phyloP scores from a whole-genome alignment of 2,888 invertebrate species.

The Sarcophaga variegata region DNA sequence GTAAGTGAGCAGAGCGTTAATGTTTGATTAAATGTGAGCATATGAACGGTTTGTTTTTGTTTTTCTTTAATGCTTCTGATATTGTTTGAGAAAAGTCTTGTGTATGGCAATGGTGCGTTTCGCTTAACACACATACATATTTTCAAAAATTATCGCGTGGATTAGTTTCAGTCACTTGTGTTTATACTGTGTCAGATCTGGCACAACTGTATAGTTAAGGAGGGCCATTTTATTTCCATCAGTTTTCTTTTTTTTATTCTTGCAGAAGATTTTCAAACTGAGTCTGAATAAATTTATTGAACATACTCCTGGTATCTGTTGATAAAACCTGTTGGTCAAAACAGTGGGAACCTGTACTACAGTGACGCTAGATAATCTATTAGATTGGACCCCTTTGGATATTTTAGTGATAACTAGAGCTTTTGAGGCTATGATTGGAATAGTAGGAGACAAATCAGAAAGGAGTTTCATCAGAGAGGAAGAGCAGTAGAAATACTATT shows the following conservation, averaged over 20 bases:
- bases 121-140: slow-evolving; percentile 55
- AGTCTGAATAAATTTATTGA: too few species aligned
- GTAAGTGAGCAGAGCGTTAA: slow-evolving; percentile 29
- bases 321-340: too few species aligned
- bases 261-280: not conserved
- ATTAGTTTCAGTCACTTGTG: slow-evolving; percentile 55
- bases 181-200: not conserved
- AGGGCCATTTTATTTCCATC: not conserved
- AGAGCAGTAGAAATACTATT: too few species aligned
- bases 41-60: slow-evolving; percentile 40
- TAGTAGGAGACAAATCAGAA: too few species aligned
- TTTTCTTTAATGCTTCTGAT: slow-evolving; percentile 38
- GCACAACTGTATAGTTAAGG: not conserved
- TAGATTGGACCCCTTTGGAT: too few species aligned
- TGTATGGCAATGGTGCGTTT: slow-evolving; percentile 46
- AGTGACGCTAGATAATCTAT: too few species aligned
- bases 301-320: too few species aligned
- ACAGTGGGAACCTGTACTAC: too few species aligned
- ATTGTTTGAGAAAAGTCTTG: slow-evolving; percentile 1
- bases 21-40: not conserved
- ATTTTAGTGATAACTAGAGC: too few species aligned
- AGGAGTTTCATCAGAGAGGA: too few species aligned
- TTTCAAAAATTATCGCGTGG: slow-evolving; percentile 62
- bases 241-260: not conserved
- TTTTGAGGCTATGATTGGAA: too few species aligned